A percentile compares a stretch with the other conserved stretches of the same genome.
phyloP scores from a whole-genome alignment of 1,140 invertebrate species.

The Drosophila neocordata region DNA sequence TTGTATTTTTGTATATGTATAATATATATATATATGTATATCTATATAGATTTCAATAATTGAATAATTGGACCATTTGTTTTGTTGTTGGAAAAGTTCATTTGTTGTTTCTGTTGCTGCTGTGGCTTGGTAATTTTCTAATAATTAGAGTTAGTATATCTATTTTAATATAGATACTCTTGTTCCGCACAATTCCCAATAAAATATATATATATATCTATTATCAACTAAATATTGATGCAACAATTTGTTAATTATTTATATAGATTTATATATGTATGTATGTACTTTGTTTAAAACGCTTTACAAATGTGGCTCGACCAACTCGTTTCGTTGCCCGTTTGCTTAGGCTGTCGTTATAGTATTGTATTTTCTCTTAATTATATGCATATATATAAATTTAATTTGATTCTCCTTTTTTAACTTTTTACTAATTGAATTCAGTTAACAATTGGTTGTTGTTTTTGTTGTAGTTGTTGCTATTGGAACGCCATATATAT shows the following conservation, averaged over 20 bases:
- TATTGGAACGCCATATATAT: constrained; percentile 47
- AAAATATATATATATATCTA: constrained; percentile 46
- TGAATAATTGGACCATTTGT: constrained; percentile 82
- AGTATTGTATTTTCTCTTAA: constrained; percentile 42
- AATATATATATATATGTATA: constrained; percentile 40
- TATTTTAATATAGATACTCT: constrained; percentile 47
- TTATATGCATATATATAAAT: constrained; percentile 37
- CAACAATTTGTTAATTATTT: constrained; percentile 58
- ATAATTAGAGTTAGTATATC: constrained; percentile 34
- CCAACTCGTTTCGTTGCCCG: constrained; percentile 59
- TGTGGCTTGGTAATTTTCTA: constrained; percentile 66
- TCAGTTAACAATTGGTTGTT: constrained; percentile 57
- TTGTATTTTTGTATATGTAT: constrained; percentile 45
- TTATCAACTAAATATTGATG: constrained; percentile 55
- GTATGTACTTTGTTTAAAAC: constrained; percentile 58
- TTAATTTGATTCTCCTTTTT: constrained; percentile 43
- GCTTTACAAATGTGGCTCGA: constrained; percentile 66
- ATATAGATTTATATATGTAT: constrained; percentile 25
- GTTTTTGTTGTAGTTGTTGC: constrained; percentile 44
- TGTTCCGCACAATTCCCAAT: constrained; percentile 73
- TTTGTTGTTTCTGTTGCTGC: constrained; percentile 23
- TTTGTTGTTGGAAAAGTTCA: constrained; percentile 31
- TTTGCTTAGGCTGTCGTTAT: constrained; percentile 40
- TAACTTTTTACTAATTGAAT: constrained; percentile 71
- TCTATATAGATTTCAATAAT: constrained; percentile 58